Conservation (phyloP, 2,888 invertebrate genomes). For the Eilema caniola region DNA sequence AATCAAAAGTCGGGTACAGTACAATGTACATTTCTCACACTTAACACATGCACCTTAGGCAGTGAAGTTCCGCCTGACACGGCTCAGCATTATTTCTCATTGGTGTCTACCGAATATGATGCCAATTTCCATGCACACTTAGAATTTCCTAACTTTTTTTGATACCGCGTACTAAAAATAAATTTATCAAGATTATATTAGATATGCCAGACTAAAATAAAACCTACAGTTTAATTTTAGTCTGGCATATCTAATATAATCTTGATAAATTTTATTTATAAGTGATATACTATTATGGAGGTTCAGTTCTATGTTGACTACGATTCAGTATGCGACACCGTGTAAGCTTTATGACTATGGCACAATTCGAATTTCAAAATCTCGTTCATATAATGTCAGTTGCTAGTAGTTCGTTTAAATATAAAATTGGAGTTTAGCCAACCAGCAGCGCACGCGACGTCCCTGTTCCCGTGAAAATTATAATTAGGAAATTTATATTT, state of each 20-base stretch:
- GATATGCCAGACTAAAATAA: background rate
- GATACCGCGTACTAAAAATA: background rate
- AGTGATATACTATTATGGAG: background rate
- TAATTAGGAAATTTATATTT: conserved; percentile 81
- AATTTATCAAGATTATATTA: background rate
- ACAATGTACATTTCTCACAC: too few relatives aligned
- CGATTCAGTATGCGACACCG: conserved; percentile 8
- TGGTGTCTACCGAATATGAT: too few relatives aligned
- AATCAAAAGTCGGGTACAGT: too few relatives aligned
- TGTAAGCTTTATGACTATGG: conserved; percentile 39
- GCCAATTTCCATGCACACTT: too few relatives aligned
- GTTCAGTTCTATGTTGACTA: background rate
- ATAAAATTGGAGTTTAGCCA: conserved; percentile 78
- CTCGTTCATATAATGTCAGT: conserved; percentile 71
- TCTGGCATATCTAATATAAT: background rate
- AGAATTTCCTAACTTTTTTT: too few relatives aligned
- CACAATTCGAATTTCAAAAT: conserved; percentile 61
- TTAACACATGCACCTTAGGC: too few relatives aligned
- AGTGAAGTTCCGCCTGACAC: too few relatives aligned
- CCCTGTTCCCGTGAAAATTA: conserved; percentile 79
- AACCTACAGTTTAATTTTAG: too few relatives aligned
- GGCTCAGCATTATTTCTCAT: too few relatives aligned
- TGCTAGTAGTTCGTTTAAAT: conserved; percentile 71
- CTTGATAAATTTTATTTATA: background rate
- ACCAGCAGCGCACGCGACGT: conserved; percentile 67